Percentiles rank a stretch among this genome's conserved stretches.
Evolutionary conservation across 2,888 invertebrate genomes (phyloP).

Genomic region (Nebria brevicollis): DNA sequence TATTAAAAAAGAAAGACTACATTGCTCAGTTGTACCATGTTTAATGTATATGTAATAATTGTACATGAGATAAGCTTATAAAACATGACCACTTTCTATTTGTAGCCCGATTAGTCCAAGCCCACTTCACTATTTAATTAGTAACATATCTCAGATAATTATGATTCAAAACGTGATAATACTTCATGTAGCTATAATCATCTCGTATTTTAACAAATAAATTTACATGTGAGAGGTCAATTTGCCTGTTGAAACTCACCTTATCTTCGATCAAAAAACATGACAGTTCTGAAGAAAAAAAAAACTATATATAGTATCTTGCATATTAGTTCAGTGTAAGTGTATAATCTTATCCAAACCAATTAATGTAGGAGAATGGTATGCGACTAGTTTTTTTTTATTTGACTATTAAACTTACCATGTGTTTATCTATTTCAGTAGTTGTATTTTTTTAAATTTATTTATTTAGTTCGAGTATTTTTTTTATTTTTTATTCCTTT

Average conservation of each 20-base stretch:
- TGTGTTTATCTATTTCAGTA: slow-evolving; percentile 14
- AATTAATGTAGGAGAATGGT: slow-evolving; percentile 26
- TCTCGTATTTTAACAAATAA: slow-evolving; percentile 25
- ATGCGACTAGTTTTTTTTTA: slow-evolving; percentile 8
- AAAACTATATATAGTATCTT: not conserved
- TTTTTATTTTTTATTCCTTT: not conserved
- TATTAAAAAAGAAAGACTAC: too few relatives aligned
- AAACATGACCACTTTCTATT: not conserved
- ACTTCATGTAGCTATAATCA: slow-evolving; percentile 5
- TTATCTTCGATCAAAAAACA: slow-evolving; percentile 31
- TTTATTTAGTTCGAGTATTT: not conserved
- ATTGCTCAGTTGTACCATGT: too few relatives aligned
- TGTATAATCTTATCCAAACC: slow-evolving; percentile 22
- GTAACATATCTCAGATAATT: slow-evolving; percentile 3
- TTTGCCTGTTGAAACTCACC: slow-evolving; percentile 42
- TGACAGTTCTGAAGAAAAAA: slow-evolving; percentile 1
- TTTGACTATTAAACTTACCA: not conserved
- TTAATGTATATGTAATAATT: too few relatives aligned
- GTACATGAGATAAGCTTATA: not conserved
- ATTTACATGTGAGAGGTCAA: slow-evolving; percentile 42
- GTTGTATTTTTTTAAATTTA: not conserved
- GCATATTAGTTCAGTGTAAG: slow-evolving; percentile 14
- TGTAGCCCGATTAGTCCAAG: not conserved
- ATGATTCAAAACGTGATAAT: slow-evolving; percentile 4
- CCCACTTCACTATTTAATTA: not conserved